A percentile compares a stretch with the other conserved stretches of the same genome.
Conservation (phyloP, 1,140 invertebrate species). For the Eumeta japonica region DNA sequence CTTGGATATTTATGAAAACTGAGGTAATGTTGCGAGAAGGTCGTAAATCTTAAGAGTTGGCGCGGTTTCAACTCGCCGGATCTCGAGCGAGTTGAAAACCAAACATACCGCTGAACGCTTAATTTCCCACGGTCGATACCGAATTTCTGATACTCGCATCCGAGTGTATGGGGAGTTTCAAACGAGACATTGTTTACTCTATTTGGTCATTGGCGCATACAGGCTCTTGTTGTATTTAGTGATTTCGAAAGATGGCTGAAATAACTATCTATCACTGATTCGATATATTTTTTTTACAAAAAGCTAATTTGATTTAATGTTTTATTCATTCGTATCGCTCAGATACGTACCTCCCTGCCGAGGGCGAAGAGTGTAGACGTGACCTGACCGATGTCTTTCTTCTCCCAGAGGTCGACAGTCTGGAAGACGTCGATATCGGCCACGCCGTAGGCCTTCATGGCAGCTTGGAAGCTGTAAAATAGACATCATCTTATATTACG, state of each 20-base stretch:
- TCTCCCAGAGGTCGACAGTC: slow-evolving; percentile 92
- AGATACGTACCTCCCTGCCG: slow-evolving; percentile 77
- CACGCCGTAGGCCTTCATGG: slow-evolving; percentile 85
- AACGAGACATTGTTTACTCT: too few relatives aligned
- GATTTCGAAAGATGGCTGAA: too few relatives aligned
- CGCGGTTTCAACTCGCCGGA: slow-evolving; percentile 32
- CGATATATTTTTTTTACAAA: too few relatives aligned
- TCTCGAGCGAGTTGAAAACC: slow-evolving; percentile 23
- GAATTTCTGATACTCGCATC: too few relatives aligned
- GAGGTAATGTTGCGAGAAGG: slow-evolving; percentile 43
- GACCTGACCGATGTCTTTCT: slow-evolving; percentile 91
- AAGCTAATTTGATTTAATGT: too few relatives aligned
- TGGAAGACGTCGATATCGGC: slow-evolving; percentile 93
- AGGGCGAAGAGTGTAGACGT: slow-evolving; percentile 92
- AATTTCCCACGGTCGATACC: slow-evolving; percentile 8
- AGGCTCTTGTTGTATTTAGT: too few relatives aligned
- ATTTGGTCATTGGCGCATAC: too few relatives aligned
- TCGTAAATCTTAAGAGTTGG: slow-evolving; percentile 48
- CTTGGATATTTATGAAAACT: slow-evolving; percentile 49
- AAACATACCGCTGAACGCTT: slow-evolving; percentile 33
- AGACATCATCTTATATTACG: slow-evolving; percentile 6
- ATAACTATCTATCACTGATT: too few relatives aligned
- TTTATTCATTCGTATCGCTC: too few relatives aligned
- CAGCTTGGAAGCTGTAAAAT: slow-evolving; percentile 80
- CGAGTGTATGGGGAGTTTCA: too few relatives aligned